Conservation (phyloP, 2,888 invertebrate species). For the Lobophora halterata region DNA sequence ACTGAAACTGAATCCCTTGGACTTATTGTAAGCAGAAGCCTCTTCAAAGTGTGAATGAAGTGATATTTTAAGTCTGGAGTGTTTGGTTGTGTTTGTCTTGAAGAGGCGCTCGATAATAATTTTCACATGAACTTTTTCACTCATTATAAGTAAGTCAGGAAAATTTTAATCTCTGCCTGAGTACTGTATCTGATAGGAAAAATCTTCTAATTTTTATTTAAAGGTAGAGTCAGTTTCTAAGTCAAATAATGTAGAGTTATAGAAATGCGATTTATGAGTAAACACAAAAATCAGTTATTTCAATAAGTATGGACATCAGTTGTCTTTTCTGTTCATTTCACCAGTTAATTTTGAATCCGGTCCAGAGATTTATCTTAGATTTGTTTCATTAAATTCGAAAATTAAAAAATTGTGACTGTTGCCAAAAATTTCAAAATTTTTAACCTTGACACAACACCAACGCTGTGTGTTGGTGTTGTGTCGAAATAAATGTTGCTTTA, state of each 20-base stretch:
- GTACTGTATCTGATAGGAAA: conserved; percentile 2
- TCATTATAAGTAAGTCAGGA: conserved; percentile 16
- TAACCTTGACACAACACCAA: conserved; percentile 64
- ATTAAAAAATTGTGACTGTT: conserved; percentile 39
- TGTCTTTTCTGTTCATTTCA: neutral
- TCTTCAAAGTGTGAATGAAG: conserved; percentile 22
- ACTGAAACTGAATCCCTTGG: conserved; percentile 67
- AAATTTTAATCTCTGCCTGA: conserved; percentile 3
- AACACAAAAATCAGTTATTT: neutral
- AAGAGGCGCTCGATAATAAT: conserved; percentile 60
- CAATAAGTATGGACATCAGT: neutral
- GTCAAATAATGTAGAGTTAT: conserved; percentile 14
- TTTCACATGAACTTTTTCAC: conserved; percentile 32
- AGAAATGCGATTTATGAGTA: too few relatives aligned
- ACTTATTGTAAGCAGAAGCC: conserved; percentile 48
- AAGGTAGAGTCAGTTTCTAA: conserved; percentile 12
- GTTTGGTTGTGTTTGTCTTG: conserved; percentile 39
- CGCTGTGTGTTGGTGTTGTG: conserved; percentile 55
- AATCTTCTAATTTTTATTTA: conserved; percentile 1
- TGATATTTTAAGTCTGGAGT: conserved; percentile 22
- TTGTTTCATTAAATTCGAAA: conserved; percentile 18
- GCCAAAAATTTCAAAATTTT: conserved; percentile 56
- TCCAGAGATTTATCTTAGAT: conserved; percentile 3
- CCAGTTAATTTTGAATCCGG: neutral
- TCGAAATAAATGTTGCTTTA: conserved; percentile 63